Conservation (phyloP, 2,797 vertebrate species). For the Leptoclinus maculatus region DNA sequence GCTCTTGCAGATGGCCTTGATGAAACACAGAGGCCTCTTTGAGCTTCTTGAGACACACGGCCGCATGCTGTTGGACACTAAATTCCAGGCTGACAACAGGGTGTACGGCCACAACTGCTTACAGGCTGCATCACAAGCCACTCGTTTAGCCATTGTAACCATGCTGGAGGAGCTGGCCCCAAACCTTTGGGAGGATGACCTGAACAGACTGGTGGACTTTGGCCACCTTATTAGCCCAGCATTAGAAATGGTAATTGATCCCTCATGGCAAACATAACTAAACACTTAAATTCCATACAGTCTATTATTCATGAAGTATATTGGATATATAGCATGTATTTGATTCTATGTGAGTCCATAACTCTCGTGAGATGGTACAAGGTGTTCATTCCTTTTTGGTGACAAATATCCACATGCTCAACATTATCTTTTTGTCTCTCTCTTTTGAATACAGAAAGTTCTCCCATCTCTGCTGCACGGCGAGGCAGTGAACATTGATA, state of each 20-base stretch:
- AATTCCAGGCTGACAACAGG: constrained; percentile 80
- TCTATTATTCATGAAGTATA: neutral
- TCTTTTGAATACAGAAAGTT: constrained; percentile 76
- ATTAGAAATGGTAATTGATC: constrained; percentile 85
- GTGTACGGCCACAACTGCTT: neutral
- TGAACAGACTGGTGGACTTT: constrained; percentile 88
- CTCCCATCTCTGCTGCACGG: constrained; percentile 86
- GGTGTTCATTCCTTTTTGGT: neutral
- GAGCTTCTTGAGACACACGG: constrained; percentile 85
- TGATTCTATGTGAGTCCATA: neutral
- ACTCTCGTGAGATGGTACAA: neutral
- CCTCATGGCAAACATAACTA: neutral
- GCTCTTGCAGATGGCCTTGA: constrained; percentile 86
- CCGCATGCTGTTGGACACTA: constrained; percentile 82
- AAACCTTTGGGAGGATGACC: constrained; percentile 90
- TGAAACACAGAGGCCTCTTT: constrained; percentile 88
- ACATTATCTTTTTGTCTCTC: constrained; percentile 6
- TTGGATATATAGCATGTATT: neutral
- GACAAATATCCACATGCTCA: neutral
- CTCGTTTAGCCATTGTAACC: constrained; percentile 84
- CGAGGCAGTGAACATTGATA: constrained; percentile 87
- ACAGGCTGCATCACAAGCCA: constrained; percentile 78
- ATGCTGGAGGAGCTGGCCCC: constrained; percentile 90
- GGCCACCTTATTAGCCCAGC: constrained; percentile 89
- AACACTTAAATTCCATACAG: neutral